Evolutionary conservation across 2,797 vertebrate species (phyloP).

Genomic region (Xyrichtys novacula): DNA sequence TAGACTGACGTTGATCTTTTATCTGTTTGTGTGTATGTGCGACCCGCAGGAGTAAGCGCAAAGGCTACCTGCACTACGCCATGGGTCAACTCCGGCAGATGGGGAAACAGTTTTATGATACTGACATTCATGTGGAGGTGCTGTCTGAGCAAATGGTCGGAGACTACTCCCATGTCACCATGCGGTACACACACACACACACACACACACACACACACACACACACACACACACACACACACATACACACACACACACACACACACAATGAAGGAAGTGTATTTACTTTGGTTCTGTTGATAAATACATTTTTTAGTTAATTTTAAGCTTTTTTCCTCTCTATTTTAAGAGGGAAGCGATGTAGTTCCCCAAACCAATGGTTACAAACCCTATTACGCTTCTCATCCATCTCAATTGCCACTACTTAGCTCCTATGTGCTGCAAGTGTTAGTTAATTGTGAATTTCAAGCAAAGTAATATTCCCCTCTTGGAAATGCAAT

Average conservation of each 20-base stretch:
- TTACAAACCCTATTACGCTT: no score
- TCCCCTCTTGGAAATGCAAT: no score
- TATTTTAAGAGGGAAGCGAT: no score
- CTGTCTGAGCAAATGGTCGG: constrained; percentile 85
- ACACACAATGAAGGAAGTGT: background rate
- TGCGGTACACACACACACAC: constrained; percentile 72
- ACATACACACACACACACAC: background rate
- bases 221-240: background rate
- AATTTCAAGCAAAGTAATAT: no score
- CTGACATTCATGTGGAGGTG: constrained; percentile 86
- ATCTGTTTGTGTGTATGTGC: constrained; percentile 24
- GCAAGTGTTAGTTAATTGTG: no score
- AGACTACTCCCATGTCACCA: constrained; percentile 86
- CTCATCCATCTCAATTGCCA: no score
- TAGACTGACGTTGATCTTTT: constrained; percentile 1
- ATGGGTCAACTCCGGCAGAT: constrained; percentile 87
- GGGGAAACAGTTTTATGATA: constrained; percentile 87
- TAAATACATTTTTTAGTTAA: no score
- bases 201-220: background rate
- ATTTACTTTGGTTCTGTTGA: background rate
- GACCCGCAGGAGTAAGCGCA: constrained; percentile 81
- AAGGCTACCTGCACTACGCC: constrained; percentile 85
- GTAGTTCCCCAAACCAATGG: no score
- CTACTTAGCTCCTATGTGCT: no score
- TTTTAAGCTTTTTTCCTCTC: no score